Percentiles rank a stretch among this genome's conserved stretches.
Conservation (phyloP, 2,113 vertebrate genomes). For the Myanophis thanlyinensis region DNA sequence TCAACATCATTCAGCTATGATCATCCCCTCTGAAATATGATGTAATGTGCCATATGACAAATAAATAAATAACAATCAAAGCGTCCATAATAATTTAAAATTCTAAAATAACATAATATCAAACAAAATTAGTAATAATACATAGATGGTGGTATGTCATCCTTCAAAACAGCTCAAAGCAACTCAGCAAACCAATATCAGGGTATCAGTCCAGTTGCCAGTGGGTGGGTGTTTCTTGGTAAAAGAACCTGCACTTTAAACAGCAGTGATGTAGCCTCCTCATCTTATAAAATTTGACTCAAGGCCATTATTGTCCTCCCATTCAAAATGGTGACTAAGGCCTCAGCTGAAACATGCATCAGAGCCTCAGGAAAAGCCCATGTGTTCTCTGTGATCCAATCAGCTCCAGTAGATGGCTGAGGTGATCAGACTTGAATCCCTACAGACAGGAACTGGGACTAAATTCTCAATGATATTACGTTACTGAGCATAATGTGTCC, state of each 20-base stretch:
- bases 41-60: background rate
- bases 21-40: background rate
- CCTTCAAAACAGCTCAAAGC: background rate
- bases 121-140: background rate
- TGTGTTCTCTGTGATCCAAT: background rate
- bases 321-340: background rate
- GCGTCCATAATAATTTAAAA: background rate
- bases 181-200: background rate
- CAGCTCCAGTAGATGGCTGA: background rate
- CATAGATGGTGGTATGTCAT: background rate
- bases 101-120: background rate
- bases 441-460: background rate
- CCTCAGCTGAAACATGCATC: background rate
- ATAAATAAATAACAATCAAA: background rate
- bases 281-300: background rate
- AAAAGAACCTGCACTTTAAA: background rate
- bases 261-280: background rate
- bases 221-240: background rate
- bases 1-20: background rate
- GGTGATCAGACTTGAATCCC: background rate
- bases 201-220: background rate
- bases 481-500: background rate
- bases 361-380: background rate
- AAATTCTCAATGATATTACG: background rate
- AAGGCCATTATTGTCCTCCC: background rate